These are phyloP conservation scores for Trissoscelio sp. DNA, from an alignment of 2,888 invertebrate species.

Conservation along the genomic window DNA sequence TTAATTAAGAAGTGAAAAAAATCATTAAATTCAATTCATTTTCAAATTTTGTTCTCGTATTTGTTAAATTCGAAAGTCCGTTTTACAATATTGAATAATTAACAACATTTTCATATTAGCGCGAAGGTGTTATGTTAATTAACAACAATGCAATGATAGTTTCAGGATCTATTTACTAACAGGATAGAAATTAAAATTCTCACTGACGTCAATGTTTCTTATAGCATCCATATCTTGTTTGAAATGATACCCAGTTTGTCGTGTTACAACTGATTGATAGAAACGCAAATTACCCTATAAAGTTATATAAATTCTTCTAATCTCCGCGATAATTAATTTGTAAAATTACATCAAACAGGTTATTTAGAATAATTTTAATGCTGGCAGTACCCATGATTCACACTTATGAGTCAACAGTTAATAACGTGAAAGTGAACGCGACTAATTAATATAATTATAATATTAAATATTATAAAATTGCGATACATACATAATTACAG, in stretches of 20 bases:
- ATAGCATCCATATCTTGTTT: conserved; percentile 39
- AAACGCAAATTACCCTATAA: conserved; percentile 20
- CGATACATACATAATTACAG: neutral
- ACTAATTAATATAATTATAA: conserved; percentile 30
- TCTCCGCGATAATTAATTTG: conserved; percentile 53
- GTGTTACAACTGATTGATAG: conserved; percentile 28
- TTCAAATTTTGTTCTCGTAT: too few relatives aligned
- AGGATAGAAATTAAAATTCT: conserved; percentile 48
- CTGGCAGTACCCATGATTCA: conserved; percentile 39
- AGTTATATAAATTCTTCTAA: conserved; percentile 41
- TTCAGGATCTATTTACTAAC: conserved; percentile 47
- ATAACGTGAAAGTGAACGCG: conserved; percentile 46
- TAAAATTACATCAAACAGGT: conserved; percentile 57
- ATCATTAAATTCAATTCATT: too few relatives aligned
- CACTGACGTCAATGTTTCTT: conserved; percentile 62
- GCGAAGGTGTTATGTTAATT: conserved; percentile 55
- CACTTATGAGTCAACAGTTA: conserved; percentile 45
- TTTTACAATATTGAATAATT: conserved; percentile 7
- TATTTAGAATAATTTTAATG: conserved; percentile 49
- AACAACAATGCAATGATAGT: conserved; percentile 35
- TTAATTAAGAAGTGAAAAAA: neutral
- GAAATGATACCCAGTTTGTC: conserved; percentile 9
- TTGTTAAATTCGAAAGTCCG: too few relatives aligned
- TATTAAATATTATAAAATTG: neutral
- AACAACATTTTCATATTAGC: conserved; percentile 6